Base-by-base conservation (phyloP, 2,797 vertebrate species). In the Gymnoscopelus microlampas region DNA sequence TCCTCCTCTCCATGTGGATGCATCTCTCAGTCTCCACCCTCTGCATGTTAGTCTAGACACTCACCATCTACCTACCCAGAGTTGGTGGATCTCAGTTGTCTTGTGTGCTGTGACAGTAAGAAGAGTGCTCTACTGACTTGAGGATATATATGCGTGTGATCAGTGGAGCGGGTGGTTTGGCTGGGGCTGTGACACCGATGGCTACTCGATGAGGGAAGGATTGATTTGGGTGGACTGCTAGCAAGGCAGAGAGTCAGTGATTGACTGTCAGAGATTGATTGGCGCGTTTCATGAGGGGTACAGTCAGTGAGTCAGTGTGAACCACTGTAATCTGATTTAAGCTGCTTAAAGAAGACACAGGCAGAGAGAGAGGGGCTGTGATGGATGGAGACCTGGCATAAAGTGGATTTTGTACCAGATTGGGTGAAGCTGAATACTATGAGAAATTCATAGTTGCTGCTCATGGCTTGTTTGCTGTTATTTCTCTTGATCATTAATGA, bases 251-350 rank as follows among this genome's bases (percentile, higher is more conserved):
- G 66, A 75, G 68, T 71, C 14, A 35, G 23, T 78, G 77, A 62
- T 49, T 76, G 71, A 76, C 23, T 77, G 67, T 83, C 78, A 71
- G 44, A 73, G 77, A 71, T 68, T 76, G 73, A 85, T 77, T 68
- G 75, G 82, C 3, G 63, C 63, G 65, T 56, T 81, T 66, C 24
- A 68, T 53, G 71, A 75, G 66, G 77, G 66, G 82, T 76, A 82
- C 72, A 79, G 53, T 88, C 39, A 44, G 39, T 44, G 39, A 44
- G 39, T 10, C 64, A 78, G 75, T 86, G 76, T 84, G 75, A 80
- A 75, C 74, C 63, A 84, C 78, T 76, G 63, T 91, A 85, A 89
- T 93, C 88, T 88, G 84, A 78, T 83, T 72, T 87, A 91, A 92
- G 85, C 89, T 81, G 87, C 86, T 93, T 91, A 91, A 84, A 79